Evolutionary conservation across 2,113 vertebrate genomes (phyloP), one percentile per base, ranked within the genome.

Genomic region (Xenopus laevis): DNA sequence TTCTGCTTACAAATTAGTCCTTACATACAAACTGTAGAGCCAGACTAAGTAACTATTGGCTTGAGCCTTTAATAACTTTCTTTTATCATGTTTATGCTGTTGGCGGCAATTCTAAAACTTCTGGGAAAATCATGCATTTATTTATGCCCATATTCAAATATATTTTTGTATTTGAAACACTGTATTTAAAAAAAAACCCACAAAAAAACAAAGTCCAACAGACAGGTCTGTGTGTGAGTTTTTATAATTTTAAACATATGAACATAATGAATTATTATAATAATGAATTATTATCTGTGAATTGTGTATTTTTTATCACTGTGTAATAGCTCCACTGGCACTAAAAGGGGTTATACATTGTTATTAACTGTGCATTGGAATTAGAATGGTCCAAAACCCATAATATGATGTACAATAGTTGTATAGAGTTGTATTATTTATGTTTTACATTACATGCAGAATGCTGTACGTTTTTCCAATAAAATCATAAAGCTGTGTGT

Each of bases 311-410:
- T 30, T 27, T 20, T 44, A 64, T 72, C 55, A 55, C 10, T 50
- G 63, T 72, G 52, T 72, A 64, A 55, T 45, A 72, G 63, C 71
- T 64, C n/a, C 47, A 53, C 10, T 53, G 60, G 60, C 71, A 72
- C 71, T 72, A 72, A 72, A 71, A 47, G 60, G 50, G 47, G n/a
- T 33, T 20, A 44, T 65, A 53, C 61, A 55, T 62, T 71, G 60
- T 52, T 20, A 46, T 71, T 27, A 27, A 27, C 23, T 27, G 23
- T 27, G 23, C 23, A 27, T 27, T 27, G 23, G 23, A 27, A 27
- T 27, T 27, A 4, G 23, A 27, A 27, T 27, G 23, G 23, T 27
- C 23, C 23, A 27, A 58, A 58, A 60, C 16, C 13, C 20, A 70
- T 20, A n/a, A 15, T 71, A 61, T 63, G 23, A 64, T 72, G 46